Conservation (phyloP, 2,797 vertebrate genomes). For the Notolabrus celidotus region DNA sequence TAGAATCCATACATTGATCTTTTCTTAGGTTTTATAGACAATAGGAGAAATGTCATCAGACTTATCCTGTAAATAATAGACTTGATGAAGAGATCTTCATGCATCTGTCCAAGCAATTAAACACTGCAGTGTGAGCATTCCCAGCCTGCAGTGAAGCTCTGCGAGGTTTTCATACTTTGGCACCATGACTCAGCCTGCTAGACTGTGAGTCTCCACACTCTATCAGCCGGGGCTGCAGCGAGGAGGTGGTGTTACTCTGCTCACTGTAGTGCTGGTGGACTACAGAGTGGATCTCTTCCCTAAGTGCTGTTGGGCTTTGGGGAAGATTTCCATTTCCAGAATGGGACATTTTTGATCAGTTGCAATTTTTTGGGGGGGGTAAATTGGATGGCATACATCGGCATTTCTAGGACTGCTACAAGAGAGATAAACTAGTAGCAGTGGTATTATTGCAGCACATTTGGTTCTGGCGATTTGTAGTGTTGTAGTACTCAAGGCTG, state of each 20-base stretch:
- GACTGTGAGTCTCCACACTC: constrained; percentile 66
- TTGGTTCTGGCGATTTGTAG: too few relatives aligned
- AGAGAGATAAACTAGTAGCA: neutral
- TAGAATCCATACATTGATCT: constrained; percentile 20
- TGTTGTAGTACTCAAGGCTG: too few relatives aligned
- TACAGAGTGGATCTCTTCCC: constrained; percentile 38
- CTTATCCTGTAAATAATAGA: constrained; percentile 20
- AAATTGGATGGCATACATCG: neutral
- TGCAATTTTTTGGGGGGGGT: neutral
- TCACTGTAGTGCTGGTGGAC: constrained; percentile 20
- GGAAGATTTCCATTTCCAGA: constrained; percentile 6
- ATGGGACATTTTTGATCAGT: neutral
- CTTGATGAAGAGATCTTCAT: constrained; percentile 24
- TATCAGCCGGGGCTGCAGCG: constrained; percentile 36
- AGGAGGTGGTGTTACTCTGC: constrained; percentile 42
- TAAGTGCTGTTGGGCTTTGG: constrained; percentile 8
- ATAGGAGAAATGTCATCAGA: neutral
- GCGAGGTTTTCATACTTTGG: constrained; percentile 58
- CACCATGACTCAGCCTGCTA: constrained; percentile 65
- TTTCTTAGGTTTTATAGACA: constrained; percentile 7
- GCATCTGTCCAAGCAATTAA: constrained; percentile 48
- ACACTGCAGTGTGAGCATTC: constrained; percentile 29
- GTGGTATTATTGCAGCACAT: too few relatives aligned
- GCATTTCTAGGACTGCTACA: neutral
- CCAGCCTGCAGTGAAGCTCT: constrained; percentile 34